Base-by-base conservation (phyloP, 2,888 invertebrate species). In the Arge pagana region DNA sequence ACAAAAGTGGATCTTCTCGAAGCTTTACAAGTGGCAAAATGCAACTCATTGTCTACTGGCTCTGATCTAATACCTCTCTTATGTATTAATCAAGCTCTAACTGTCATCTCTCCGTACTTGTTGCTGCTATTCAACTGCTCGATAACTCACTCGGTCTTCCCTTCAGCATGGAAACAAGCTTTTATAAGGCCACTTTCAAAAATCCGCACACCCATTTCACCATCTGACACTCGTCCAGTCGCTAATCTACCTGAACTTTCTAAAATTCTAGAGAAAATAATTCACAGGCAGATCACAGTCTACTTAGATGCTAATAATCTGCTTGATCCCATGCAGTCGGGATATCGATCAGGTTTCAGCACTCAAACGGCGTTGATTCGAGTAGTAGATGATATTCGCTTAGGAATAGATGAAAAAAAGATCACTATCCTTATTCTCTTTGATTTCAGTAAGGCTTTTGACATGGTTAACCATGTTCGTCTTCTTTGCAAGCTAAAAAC, bases 41-140 rank as follows among this genome's bases (percentile, higher is more conserved):
- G 16, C 6, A 8, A n/a, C 3, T 30, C 42, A 2, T 19, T 19
- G 11, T 42, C 42, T n/a, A n/a, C 30, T 4, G 42, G 30, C 19
- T 6, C 8, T 2, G 42, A 42, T 8, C 30, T 30, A 5, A 4
- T 42, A 2, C 31, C 42, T 11, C 42, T 42, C n/a, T 30, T 28
- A 3, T 3, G 31, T 13, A 19, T 42, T 30, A 28, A 30, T 4
- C 19, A 30, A 3, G 42, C 31, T 4, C 42, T 31, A 5, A 18
- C 42, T 3, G 42, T 42, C n/a, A 21, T 42, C 8, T 19, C 31
- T 42, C 42, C 42, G 0, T 19, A 31, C 19, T 19, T 42, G 3
- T 15, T 42, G 7, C 8, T 31, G 19, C 30, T 42, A 11, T 5
- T 42, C 18, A 42, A 42, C n/a, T 31, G 21, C 7, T 42, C 42